These are phyloP conservation scores for Cariama cristata DNA, from an alignment of 2,113 vertebrate species.

Conservation along the genomic window DNA sequence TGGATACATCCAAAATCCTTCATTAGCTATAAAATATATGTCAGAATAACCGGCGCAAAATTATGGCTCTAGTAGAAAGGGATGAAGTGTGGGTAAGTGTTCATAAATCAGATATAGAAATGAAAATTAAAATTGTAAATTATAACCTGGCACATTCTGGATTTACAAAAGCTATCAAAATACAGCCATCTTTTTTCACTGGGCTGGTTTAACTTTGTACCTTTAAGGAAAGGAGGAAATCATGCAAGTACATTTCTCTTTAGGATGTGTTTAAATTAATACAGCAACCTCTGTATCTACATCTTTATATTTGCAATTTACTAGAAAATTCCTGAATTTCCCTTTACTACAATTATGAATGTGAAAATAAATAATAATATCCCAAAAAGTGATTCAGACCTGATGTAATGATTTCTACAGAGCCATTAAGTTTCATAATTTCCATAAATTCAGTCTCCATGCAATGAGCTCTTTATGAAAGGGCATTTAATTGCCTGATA, in stretches of 20 bases:
- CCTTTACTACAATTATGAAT: not conserved
- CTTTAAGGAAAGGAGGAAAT: not conserved
- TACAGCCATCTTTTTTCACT: not conserved
- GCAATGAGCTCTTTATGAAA: slow-evolving; percentile 51
- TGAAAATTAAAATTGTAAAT: slow-evolving; percentile 57
- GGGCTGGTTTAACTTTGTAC: not conserved
- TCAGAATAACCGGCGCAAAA: not conserved
- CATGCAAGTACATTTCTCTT: not conserved
- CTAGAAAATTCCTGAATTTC: slow-evolving; percentile 1
- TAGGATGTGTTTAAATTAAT: not conserved
- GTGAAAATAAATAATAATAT: slow-evolving; percentile 48
- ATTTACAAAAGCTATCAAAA: slow-evolving; percentile 27
- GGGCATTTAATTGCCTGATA: slow-evolving; percentile 68
- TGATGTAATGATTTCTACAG: slow-evolving; percentile 21
- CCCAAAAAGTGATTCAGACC: not conserved
- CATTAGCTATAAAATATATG: slow-evolving; percentile 15
- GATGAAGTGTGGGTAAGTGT: not conserved
- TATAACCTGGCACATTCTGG: not conserved
- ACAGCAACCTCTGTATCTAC: not conserved
- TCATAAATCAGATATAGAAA: slow-evolving; percentile 22
- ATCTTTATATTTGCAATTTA: not conserved
- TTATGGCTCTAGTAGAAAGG: not conserved
- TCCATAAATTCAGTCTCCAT: slow-evolving; percentile 62
- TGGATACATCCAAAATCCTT: slow-evolving; percentile 18
- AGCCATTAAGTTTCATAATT: slow-evolving; percentile 54